Conservation (phyloP, 35 echinoderm and acorn worm genomes). For the Patiria miniata region DNA sequence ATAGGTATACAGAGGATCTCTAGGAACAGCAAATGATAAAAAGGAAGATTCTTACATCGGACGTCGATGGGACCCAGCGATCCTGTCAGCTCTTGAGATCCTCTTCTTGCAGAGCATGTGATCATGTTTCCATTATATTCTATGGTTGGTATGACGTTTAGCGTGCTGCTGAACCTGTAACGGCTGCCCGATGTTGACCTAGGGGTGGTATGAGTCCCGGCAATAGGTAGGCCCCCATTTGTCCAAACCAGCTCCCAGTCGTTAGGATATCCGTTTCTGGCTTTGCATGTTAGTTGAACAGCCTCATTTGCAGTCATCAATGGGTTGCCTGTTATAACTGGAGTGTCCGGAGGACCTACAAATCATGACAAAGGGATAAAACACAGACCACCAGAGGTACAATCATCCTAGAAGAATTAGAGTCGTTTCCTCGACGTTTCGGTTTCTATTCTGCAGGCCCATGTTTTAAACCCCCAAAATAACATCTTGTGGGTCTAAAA, state of each 20-base stretch:
- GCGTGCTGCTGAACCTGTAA: neutral
- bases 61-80: neutral
- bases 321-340: neutral
- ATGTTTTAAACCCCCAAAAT: too few species aligned
- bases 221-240: neutral
- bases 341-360: slow-evolving; percentile 7
- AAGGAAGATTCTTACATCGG: neutral
- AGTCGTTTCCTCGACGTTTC: too few species aligned
- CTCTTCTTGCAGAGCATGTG: neutral
- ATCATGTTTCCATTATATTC: neutral
- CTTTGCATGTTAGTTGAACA: neutral
- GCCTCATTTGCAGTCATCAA: neutral
- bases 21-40: too few species aligned
- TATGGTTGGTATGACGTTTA: neutral
- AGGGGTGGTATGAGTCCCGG: neutral
- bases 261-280: neutral
- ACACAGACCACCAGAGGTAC: too few species aligned
- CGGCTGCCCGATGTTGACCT: neutral
- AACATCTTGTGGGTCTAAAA: too few species aligned
- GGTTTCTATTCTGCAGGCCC: too few species aligned
- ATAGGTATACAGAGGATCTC: too few species aligned
- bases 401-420: too few species aligned
- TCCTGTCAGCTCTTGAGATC: neutral
- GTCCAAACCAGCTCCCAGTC: neutral
- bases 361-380: neutral